Evolutionary conservation across 2,888 invertebrate genomes (phyloP).

Genomic region (Eulithis prunata): DNA sequence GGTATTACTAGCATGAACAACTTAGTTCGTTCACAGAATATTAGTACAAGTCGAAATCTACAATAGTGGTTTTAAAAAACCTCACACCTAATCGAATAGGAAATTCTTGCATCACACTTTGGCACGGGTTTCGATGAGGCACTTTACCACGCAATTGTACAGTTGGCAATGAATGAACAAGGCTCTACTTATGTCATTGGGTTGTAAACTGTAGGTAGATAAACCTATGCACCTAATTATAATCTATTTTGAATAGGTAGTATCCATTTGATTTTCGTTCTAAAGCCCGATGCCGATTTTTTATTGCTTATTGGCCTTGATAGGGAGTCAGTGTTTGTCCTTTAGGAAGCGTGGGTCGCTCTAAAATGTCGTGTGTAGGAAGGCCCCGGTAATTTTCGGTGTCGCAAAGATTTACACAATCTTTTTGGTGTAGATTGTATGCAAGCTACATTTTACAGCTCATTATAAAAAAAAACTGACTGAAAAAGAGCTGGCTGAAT

Average conservation of each 20-base stretch:
- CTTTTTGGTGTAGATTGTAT: slow-evolving; percentile 3
- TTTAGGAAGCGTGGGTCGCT: slow-evolving; percentile 63
- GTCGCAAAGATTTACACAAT: slow-evolving; percentile 51
- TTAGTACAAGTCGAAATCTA: too few species aligned
- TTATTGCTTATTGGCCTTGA: slow-evolving; percentile 75
- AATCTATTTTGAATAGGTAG: background rate
- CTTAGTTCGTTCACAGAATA: too few species aligned
- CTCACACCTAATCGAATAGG: too few species aligned
- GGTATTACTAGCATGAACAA: too few species aligned
- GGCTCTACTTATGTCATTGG: slow-evolving; percentile 57
- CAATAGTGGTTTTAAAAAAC: too few species aligned
- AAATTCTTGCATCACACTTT: background rate
- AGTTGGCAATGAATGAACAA: slow-evolving; percentile 76
- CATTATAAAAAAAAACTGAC: too few species aligned
- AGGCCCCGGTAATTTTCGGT: slow-evolving; percentile 53
- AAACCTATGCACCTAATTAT: slow-evolving; percentile 6
- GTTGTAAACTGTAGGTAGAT: slow-evolving; percentile 46
- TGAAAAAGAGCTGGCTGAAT: slow-evolving; percentile 1
- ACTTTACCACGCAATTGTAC: slow-evolving; percentile 60
- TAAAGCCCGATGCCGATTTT: slow-evolving; percentile 51
- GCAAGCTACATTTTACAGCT: too few species aligned
- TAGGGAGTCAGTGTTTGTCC: slow-evolving; percentile 52
- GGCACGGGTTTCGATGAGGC: slow-evolving; percentile 14
- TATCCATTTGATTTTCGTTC: slow-evolving; percentile 79
- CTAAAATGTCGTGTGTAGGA: slow-evolving; percentile 51